These are phyloP conservation scores for Aldabrachelys gigantea DNA, from an alignment of 2,113 vertebrate genomes.

Conservation along the genomic window DNA sequence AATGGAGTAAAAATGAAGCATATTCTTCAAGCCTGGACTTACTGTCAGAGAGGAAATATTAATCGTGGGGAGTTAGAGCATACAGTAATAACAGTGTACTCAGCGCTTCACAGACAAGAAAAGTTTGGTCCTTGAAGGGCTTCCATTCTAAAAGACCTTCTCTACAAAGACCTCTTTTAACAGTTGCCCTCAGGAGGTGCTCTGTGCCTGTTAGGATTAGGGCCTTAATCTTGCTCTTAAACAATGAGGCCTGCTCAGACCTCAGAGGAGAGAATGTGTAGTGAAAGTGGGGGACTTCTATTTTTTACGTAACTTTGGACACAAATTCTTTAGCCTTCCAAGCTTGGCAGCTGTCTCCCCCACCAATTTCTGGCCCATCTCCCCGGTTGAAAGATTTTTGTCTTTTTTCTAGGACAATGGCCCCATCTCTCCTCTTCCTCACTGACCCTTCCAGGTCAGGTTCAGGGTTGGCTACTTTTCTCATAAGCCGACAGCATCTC, in stretches of 20 bases:
- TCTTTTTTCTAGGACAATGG: background rate
- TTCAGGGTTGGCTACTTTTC: background rate
- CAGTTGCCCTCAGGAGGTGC: background rate
- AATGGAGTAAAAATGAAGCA: slow-evolving; percentile 11
- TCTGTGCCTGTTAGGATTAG: background rate
- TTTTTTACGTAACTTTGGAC: background rate
- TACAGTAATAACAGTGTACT: background rate
- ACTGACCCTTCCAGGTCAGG: background rate
- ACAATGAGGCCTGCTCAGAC: background rate
- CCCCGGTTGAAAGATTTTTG: background rate
- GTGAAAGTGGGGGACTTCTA: background rate
- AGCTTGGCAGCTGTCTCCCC: background rate
- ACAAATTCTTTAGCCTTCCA: background rate
- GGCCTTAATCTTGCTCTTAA: background rate
- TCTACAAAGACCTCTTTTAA: background rate
- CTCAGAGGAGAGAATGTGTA: background rate
- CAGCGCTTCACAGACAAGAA: background rate
- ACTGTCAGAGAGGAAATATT: slow-evolving; percentile 15
- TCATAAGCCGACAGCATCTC: background rate
- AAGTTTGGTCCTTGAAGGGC: background rate
- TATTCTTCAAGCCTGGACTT: slow-evolving; percentile 24
- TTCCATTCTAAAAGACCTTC: background rate
- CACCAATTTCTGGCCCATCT: background rate
- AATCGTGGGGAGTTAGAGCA: background rate
- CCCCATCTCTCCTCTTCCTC: slow-evolving; percentile 23